Evolutionary conservation across 92 coral and sea anemone species (phyloP).

Genomic region (Montipora capitata): DNA sequence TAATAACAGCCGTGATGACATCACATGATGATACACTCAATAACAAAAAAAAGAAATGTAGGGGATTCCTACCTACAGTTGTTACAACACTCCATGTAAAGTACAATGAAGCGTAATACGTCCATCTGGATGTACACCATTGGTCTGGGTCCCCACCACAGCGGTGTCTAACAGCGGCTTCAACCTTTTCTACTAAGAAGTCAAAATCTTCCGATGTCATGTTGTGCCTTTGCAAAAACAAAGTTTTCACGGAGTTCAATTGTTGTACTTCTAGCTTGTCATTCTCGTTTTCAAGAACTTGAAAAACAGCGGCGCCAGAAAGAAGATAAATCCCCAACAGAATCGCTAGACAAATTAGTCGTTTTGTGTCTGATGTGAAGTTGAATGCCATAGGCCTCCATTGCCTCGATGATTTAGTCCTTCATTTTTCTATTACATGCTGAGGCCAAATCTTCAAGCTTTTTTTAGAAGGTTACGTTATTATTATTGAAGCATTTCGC

Average conservation of each 20-base stretch:
- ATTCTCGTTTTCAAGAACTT: slow-evolving; percentile 92
- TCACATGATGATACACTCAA: too few species aligned
- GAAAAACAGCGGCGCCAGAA: slow-evolving; percentile 96
- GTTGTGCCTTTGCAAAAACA: slow-evolving; percentile 77
- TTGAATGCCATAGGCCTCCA: slow-evolving; percentile 92
- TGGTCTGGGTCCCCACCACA: slow-evolving; percentile 89
- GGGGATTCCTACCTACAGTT: slow-evolving; percentile 85
- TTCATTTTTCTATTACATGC: background rate
- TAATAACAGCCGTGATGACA: too few species aligned
- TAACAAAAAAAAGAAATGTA: too few species aligned
- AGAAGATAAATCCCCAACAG: slow-evolving; percentile 90
- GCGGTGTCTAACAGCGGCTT: slow-evolving; percentile 86
- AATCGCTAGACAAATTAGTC: slow-evolving; percentile 80
- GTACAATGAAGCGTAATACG: slow-evolving; percentile 95
- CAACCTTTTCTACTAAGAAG: slow-evolving; percentile 82
- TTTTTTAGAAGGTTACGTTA: background rate
- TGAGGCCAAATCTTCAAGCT: background rate
- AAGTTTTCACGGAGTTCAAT: slow-evolving; percentile 79
- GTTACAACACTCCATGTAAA: slow-evolving; percentile 99
- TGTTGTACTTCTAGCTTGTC: slow-evolving; percentile 77
- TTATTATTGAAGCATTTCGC: background rate
- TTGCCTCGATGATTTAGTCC: slow-evolving; percentile 53
- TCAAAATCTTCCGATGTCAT: slow-evolving; percentile 88
- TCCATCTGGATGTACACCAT: slow-evolving; percentile 96
- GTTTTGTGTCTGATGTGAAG: slow-evolving; percentile 85